Evolutionary conservation across 2,113 vertebrate species (phyloP).

Genomic region (Solenodon paradoxus): DNA sequence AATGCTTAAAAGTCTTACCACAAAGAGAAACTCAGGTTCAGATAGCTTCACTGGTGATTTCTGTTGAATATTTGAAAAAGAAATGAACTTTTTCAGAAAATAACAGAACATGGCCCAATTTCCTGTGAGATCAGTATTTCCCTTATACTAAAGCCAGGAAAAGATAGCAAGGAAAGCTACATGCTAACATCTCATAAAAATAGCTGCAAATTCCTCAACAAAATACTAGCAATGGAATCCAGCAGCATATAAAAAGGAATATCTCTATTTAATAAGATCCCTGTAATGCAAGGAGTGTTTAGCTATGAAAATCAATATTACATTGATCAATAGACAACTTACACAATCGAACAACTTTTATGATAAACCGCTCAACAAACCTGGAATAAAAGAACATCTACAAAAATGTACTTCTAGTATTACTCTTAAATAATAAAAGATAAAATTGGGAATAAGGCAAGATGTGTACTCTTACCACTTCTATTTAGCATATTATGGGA

Average conservation of each 20-base stretch:
- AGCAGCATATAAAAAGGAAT: background rate
- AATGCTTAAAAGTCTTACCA: background rate
- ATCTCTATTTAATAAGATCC: background rate
- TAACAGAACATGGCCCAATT: background rate
- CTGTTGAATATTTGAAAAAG: background rate
- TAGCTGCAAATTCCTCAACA: background rate
- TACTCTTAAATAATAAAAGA: background rate
- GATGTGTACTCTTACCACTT: background rate
- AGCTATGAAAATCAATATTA: no score
- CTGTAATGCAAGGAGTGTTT: background rate
- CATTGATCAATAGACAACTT: background rate
- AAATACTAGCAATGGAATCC: no score
- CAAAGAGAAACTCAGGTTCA: no score
- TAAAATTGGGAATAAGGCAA: background rate
- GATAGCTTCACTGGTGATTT: background rate
- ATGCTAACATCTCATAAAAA: background rate
- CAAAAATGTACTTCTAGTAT: background rate
- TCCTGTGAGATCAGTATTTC: background rate
- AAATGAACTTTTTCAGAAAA: no score
- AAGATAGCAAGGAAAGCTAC: background rate
- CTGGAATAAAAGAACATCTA: background rate
- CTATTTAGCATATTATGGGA: background rate
- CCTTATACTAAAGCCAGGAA: background rate
- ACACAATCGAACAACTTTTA: background rate
- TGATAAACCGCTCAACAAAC: background rate